Percentiles rank a stretch among this genome's conserved stretches.
Evolutionary conservation across 2,797 vertebrate genomes (phyloP).

Genomic region (Taenioides sp.): DNA sequence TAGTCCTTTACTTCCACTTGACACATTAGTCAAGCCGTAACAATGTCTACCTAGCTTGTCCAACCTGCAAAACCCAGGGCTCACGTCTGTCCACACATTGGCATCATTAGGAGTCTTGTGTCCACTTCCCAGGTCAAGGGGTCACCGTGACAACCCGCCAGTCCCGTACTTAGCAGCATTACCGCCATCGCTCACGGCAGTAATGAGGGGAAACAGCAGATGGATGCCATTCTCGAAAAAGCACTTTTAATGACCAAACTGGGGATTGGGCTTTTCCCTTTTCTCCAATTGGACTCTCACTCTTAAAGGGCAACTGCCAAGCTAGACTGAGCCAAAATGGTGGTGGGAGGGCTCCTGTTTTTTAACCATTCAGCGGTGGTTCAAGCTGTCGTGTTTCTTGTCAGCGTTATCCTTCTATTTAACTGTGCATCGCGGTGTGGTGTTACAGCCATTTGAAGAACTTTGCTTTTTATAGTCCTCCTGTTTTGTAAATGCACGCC

Average conservation of each 20-base stretch:
- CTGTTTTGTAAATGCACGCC: slow-evolving; percentile 60
- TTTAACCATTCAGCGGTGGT: slow-evolving; percentile 33
- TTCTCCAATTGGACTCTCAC: slow-evolving; percentile 66
- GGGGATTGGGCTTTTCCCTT: slow-evolving; percentile 61
- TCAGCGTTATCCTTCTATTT: slow-evolving; percentile 49
- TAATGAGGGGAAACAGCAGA: slow-evolving; percentile 76
- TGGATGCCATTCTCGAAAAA: slow-evolving; percentile 72
- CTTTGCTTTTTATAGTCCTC: slow-evolving; percentile 45
- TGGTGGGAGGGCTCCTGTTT: slow-evolving; percentile 58
- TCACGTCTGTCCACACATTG: slow-evolving; percentile 50
- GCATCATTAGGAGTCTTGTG: slow-evolving; percentile 71
- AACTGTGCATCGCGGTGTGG: slow-evolving; percentile 42
- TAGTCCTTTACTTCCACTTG: slow-evolving; percentile 10
- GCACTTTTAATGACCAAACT: slow-evolving; percentile 75
- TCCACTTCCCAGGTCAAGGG: slow-evolving; percentile 76
- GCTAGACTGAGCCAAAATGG: slow-evolving; percentile 63
- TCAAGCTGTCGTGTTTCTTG: slow-evolving; percentile 42
- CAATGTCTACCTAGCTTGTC: slow-evolving; percentile 42
- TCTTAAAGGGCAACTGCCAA: slow-evolving; percentile 76
- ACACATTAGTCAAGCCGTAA: slow-evolving; percentile 59
- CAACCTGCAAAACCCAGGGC: slow-evolving; percentile 44
- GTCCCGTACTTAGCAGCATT: slow-evolving; percentile 72
- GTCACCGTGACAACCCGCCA: slow-evolving; percentile 68
- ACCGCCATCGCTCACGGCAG: slow-evolving; percentile 72
- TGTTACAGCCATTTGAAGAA: slow-evolving; percentile 59